Evolutionary conservation across 2,797 vertebrate genomes (phyloP).

Genomic region (Lithobates sylvaticus): DNA sequence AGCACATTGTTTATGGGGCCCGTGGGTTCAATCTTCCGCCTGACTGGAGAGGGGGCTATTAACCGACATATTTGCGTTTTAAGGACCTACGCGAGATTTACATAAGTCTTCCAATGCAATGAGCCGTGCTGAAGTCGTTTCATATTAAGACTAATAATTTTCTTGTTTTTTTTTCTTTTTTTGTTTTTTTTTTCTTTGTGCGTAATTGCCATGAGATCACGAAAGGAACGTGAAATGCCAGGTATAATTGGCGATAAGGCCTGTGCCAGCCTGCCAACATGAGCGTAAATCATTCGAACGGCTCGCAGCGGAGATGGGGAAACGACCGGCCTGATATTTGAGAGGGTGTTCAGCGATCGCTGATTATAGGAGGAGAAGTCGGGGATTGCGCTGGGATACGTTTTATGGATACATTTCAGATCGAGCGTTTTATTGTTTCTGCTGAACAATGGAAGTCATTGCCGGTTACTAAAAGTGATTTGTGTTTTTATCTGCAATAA

Average conservation of each 20-base stretch:
- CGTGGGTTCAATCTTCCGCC: constrained; percentile 88
- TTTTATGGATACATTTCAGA: not conserved
- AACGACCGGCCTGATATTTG: not conserved
- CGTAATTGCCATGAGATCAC: constrained; percentile 74
- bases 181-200: constrained; percentile 65
- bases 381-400: not conserved
- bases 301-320: not conserved
- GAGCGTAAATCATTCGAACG: constrained; percentile 30
- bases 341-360: not conserved
- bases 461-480: no score
- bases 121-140: constrained; percentile 82
- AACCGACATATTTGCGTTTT: constrained; percentile 84
- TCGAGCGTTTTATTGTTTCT: not conserved
- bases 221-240: constrained; percentile 33
- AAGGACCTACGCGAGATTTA: constrained; percentile 81
- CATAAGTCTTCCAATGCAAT: constrained; percentile 80
- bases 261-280: not conserved
- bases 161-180: constrained; percentile 64
- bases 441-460: no score
- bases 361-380: not conserved
- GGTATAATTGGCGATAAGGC: constrained; percentile 33
- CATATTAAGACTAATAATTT: constrained; percentile 82
- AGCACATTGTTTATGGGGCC: constrained; percentile 84
- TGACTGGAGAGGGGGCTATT: constrained; percentile 89
- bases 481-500: no score